Evolutionary conservation across 2,113 vertebrate species (phyloP).

Genomic region (Chamaea fasciata): DNA sequence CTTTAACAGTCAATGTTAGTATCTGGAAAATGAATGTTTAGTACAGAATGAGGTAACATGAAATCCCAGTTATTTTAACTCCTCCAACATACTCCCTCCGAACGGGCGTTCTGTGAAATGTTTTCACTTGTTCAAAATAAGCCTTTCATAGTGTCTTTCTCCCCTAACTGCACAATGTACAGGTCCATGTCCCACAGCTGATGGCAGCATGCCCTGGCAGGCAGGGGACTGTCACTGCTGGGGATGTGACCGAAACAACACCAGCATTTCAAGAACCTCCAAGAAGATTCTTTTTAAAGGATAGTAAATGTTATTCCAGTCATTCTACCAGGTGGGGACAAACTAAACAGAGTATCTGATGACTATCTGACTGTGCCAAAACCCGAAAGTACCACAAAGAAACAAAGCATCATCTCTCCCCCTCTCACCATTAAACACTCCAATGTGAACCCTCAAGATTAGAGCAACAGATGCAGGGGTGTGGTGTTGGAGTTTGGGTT

Average conservation of each 20-base stretch:
- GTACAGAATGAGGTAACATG: neutral
- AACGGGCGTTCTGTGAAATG: neutral
- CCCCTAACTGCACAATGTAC: neutral
- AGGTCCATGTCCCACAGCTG: neutral
- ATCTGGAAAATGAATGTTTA: neutral
- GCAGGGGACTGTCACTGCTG: accelerated
- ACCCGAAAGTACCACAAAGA: neutral
- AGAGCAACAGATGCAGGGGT: neutral
- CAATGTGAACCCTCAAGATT: neutral
- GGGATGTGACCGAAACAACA: neutral
- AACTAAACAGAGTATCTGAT: neutral
- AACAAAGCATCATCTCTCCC: neutral
- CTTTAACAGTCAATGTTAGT: neutral
- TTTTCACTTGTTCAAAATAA: neutral
- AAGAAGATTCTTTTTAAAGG: neutral
- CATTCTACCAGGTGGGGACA: neutral
- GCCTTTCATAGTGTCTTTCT: neutral
- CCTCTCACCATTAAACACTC: neutral
- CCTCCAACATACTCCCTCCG: neutral
- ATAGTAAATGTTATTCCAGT: neutral
- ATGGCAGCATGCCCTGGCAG: too few relatives aligned
- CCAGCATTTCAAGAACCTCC: neutral
- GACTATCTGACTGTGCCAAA: neutral
- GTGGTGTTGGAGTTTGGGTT: neutral
- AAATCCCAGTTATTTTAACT: neutral